Base-by-base conservation (phyloP, 2,888 invertebrate genomes). In the Tethea ocularis region DNA sequence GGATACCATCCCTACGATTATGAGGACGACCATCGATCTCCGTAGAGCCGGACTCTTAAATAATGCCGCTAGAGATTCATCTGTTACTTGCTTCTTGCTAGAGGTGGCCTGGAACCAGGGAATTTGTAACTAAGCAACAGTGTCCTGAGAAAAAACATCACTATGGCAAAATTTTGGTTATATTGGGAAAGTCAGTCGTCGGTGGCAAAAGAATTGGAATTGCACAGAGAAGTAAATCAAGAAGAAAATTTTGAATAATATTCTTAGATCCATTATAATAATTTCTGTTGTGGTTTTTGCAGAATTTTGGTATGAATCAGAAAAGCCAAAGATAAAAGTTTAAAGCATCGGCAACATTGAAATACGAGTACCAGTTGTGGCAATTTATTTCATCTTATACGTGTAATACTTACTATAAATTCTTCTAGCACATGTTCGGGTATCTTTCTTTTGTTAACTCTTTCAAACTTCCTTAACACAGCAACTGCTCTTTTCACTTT, bases 381-480 rank as follows among this genome's bases (percentile, higher is more conserved):
- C 4, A 29, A 8, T 29, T 2, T 6, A 33, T 11, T 2, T 5
- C 33, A 33, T 24, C 24, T 26, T 20, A 38, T 11, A 8, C 13
- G 2, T 5, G 38, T 36, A 38, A n/a, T 20, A 78, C 84, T 82
- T 68, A 87, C 88, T 53, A 86, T 68, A 66, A 89, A 89, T 56
- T 86, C 80, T 11, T 83, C 77, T 66, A 87, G 68, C 0, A 85
- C 71, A 38, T 82, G 71, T 29, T 84, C 77, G 0, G 88, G 84
- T 58, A 89, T 86, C 63, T 81, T 77, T 2, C 67, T 80, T 33
- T 76, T 76, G 62, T 89, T 89, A 0, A 88, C 68, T 58, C 69
- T 83, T 63, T 88, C 89, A 54, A 89, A 86, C 26, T 69, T 80
- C 33, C 69, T 80, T 36, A 90, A 68, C 13, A 87, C 78, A 17